Evolutionary conservation across 2,888 invertebrate genomes (phyloP).

Genomic region (Amphipoea oculea): DNA sequence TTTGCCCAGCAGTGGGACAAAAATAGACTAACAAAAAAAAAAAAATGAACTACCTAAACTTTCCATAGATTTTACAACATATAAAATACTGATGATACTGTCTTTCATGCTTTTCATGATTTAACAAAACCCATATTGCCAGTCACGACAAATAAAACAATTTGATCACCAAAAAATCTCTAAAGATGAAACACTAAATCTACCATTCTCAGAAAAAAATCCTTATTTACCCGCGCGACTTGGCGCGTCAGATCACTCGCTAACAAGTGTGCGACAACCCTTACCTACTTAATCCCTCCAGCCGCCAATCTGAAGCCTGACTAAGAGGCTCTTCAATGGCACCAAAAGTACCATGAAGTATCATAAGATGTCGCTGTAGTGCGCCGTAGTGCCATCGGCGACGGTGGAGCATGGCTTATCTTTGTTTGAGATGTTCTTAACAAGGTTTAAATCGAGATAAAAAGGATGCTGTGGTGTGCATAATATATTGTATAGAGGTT

Average conservation of each 20-base stretch:
- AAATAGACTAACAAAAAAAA: no score
- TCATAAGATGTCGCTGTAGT: conserved; percentile 31
- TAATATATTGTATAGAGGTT: conserved; percentile 26
- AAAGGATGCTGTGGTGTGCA: background rate
- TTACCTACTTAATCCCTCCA: conserved; percentile 28
- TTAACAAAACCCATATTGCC: background rate
- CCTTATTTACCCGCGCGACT: conserved; percentile 17
- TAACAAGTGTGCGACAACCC: conserved; percentile 26
- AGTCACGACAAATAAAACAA: background rate
- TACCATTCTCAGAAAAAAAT: background rate
- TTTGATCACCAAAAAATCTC: background rate
- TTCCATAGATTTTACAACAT: background rate
- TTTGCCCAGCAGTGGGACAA: no score
- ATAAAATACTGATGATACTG: background rate
- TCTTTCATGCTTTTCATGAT: background rate
- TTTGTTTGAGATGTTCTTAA: conserved; percentile 31
- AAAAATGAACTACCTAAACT: background rate
- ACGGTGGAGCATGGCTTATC: conserved; percentile 49
- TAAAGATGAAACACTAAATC: background rate
- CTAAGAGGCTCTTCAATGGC: conserved; percentile 34
- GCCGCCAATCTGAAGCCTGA: conserved; percentile 36
- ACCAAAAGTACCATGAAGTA: conserved; percentile 33
- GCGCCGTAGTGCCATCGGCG: conserved; percentile 35
- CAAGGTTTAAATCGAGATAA: conserved; percentile 43
- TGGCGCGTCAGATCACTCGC: background rate